These are phyloP conservation scores for Prunella fulvescens DNA, from an alignment of 2,113 vertebrate genomes.

Conservation along the genomic window DNA sequence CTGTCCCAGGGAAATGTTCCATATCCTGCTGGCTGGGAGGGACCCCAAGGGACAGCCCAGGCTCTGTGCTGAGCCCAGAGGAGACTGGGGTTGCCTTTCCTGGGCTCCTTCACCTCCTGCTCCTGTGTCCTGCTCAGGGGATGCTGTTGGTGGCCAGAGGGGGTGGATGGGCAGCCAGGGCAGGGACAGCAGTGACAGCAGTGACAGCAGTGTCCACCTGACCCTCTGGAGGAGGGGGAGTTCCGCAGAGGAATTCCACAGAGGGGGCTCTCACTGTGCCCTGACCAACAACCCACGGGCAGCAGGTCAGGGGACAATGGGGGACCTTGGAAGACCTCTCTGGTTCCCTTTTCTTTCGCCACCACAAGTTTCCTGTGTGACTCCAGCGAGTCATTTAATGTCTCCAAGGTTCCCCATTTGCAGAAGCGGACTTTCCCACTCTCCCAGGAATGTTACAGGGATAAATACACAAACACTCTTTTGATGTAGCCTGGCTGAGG, in stretches of 20 bases:
- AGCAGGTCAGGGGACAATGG: neutral
- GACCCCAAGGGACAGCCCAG: neutral
- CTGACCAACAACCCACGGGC: neutral
- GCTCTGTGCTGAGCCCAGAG: neutral
- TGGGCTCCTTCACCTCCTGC: neutral
- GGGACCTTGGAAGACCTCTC: neutral
- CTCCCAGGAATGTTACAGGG: neutral
- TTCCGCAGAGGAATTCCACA: neutral
- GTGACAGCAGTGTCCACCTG: neutral
- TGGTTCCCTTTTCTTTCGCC: neutral
- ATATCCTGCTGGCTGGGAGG: neutral
- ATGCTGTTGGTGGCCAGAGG: neutral
- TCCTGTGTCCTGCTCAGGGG: fast-evolving
- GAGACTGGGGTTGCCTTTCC: too few relatives aligned
- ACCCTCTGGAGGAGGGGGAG: neutral
- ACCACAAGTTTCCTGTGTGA: neutral
- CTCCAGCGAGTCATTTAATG: neutral
- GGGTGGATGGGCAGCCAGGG: fast-evolving
- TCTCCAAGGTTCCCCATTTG: neutral
- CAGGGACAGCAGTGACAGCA: neutral
- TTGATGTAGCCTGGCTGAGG: neutral
- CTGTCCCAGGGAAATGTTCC: neutral
- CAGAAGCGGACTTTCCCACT: neutral
- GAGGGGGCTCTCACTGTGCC: neutral
- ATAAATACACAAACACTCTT: neutral